Percentiles rank a stretch among this genome's conserved stretches.
Conservation (phyloP, 1,140 invertebrate species). For the Ceratina australensis region DNA sequence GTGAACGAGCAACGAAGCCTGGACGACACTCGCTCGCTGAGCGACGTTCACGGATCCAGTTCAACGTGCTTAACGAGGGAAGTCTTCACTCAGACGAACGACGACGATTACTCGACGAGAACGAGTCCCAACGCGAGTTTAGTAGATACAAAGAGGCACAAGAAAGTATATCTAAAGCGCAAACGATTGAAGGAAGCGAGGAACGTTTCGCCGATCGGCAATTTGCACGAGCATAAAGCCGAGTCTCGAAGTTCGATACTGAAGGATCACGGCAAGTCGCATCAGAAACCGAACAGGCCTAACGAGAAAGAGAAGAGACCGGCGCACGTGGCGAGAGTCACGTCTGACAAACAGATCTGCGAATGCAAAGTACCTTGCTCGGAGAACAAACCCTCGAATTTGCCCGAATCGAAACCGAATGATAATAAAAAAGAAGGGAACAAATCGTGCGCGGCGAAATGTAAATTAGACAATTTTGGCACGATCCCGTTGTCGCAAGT, state of each 20-base stretch:
- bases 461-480: not conserved
- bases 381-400: not conserved
- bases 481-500: slow-evolving; percentile 21
- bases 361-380: not conserved
- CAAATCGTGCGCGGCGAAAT: not conserved
- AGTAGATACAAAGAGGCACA: not conserved
- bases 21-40: not conserved
- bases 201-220: not conserved
- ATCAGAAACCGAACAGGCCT: not conserved
- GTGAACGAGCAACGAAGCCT: not conserved
- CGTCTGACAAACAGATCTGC: not conserved
- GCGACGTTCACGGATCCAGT: not conserved
- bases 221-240: not conserved
- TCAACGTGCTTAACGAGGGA: not conserved
- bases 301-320: not conserved
- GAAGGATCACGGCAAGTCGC: not conserved
- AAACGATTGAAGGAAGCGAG: not conserved
- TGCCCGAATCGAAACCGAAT: not conserved
- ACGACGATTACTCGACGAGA: not conserved
- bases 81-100: not conserved
- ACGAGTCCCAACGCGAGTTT: not conserved
- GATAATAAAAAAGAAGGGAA: not conserved
- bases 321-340: fast-evolving
- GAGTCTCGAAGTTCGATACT: not conserved
- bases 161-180: not conserved